These are phyloP conservation scores for Lonchura striata DNA, from an alignment of 2,113 vertebrate genomes.

Conservation along the genomic window DNA sequence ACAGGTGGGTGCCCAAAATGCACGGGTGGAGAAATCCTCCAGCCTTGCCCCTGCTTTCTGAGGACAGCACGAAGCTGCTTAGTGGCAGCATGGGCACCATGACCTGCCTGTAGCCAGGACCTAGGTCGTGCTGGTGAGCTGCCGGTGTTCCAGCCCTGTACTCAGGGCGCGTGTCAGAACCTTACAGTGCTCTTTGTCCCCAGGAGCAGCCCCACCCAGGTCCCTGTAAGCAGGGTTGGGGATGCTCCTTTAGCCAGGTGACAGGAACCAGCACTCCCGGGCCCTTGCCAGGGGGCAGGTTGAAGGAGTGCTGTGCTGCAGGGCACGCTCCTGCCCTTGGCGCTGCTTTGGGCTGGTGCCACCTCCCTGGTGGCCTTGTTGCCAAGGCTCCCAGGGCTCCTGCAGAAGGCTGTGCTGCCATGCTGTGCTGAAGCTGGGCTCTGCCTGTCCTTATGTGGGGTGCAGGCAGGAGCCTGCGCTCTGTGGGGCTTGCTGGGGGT, in stretches of 20 bases:
- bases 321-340: too few relatives aligned
- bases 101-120: accelerated
- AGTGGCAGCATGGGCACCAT: accelerated
- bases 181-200: background rate
- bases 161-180: accelerated
- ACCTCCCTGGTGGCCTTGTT: background rate
- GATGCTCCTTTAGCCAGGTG: background rate
- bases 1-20: background rate
- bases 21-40: background rate
- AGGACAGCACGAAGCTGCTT: accelerated
- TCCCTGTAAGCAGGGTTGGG: background rate
- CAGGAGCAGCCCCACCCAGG: background rate
- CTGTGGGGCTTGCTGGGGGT: background rate
- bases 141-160: accelerated
- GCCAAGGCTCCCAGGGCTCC: background rate
- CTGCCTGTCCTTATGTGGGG: too few relatives aligned
- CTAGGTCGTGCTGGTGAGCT: background rate
- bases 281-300: too few relatives aligned
- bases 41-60: background rate
- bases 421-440: too few relatives aligned
- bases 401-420: accelerated
- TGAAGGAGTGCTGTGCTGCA: too few relatives aligned
- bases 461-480: background rate
- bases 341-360: too few relatives aligned
- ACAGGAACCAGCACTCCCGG: background rate